Conservation (phyloP, 2,797 vertebrate genomes). For the Danio tinwini region DNA sequence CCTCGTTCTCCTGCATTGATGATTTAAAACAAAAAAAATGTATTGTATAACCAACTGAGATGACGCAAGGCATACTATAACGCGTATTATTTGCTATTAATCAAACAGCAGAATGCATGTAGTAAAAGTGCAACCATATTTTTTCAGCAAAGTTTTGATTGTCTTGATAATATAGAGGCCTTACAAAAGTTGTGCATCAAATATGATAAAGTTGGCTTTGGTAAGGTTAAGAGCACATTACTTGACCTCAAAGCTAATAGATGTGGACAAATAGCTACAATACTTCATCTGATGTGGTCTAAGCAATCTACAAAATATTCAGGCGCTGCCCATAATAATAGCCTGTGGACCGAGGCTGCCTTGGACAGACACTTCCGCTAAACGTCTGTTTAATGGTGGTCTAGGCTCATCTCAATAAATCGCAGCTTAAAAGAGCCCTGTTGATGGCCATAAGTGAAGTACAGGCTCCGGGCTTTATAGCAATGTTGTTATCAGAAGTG, state of each 20-base stretch:
- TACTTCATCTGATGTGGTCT: not conserved
- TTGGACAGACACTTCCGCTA: constrained; percentile 38
- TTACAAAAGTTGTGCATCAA: not conserved
- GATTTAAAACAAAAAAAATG: too few relatives aligned
- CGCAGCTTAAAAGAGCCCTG: constrained; percentile 36
- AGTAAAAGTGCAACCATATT: not conserved
- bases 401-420: constrained; percentile 52
- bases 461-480: constrained; percentile 31
- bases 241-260: not conserved
- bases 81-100: not conserved
- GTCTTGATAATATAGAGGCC: not conserved
- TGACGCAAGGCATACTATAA: too few relatives aligned
- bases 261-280: not conserved
- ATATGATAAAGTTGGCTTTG: not conserved
- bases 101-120: not conserved
- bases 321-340: constrained; percentile 17
- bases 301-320: constrained; percentile 5
- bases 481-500: constrained; percentile 48
- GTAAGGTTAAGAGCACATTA: not conserved
- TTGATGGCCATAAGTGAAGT: constrained; percentile 44
- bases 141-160: not conserved
- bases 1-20: too few relatives aligned
- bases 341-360: constrained; percentile 14
- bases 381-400: constrained; percentile 46
- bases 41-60: too few relatives aligned